Percentiles rank a stretch among this genome's conserved stretches.
phyloP scores from a whole-genome alignment of 1,140 invertebrate genomes.

The Campodea augens region DNA sequence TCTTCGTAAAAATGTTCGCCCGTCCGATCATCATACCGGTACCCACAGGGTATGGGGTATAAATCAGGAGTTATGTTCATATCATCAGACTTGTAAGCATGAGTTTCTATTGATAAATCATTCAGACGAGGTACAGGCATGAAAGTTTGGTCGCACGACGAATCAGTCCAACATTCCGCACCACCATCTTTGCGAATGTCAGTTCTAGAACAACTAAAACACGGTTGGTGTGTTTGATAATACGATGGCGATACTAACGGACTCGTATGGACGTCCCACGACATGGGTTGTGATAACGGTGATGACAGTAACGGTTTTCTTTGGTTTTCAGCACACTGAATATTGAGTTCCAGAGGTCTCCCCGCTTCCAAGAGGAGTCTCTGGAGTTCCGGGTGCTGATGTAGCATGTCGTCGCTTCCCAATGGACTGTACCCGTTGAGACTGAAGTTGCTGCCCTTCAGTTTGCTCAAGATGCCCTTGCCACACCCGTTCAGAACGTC shows the following conservation, averaged over 20 bases:
- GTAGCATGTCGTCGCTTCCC: constrained; percentile 5
- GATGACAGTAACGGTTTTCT: neutral
- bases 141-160: neutral
- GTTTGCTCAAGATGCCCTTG: constrained; percentile 4
- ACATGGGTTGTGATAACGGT: constrained; percentile 5
- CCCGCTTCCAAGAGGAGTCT: neutral
- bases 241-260: neutral
- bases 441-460: constrained; percentile 8
- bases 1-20: too few species aligned
- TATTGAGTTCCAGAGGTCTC: neutral
- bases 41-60: too few species aligned
- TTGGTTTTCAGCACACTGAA: neutral
- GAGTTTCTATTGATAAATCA: constrained; percentile 7
- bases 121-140: neutral
- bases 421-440: constrained; percentile 10
- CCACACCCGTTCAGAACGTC: constrained; percentile 2
- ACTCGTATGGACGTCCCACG: neutral
- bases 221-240: neutral
- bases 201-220: neutral
- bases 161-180: neutral
- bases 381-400: constrained; percentile 1
- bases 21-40: too few species aligned
- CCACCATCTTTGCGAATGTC: neutral
- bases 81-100: constrained; percentile 1
- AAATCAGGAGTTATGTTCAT: constrained; percentile 2